Evolutionary conservation across 2,888 invertebrate species (phyloP).

Genomic region (Tridacna crocea): DNA sequence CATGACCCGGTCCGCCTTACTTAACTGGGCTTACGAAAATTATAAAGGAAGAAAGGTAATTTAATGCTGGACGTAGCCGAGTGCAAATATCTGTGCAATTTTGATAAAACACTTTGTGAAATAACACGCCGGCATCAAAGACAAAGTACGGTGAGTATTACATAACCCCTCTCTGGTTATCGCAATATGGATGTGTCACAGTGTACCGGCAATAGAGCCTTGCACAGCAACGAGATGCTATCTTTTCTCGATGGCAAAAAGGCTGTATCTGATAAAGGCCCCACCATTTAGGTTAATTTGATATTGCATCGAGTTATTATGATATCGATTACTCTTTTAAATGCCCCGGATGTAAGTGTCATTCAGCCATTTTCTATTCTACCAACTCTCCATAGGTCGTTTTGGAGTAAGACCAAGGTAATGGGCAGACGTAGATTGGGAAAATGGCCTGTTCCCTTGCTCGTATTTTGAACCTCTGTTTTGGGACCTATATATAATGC

Average conservation of each 20-base stretch:
- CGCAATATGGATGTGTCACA: not conserved
- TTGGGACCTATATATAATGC: too few species aligned
- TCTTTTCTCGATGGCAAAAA: not conserved
- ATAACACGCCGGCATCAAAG: constrained; percentile 26
- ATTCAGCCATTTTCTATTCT: too few species aligned
- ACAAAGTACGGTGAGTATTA: not conserved
- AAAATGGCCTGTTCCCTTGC: too few species aligned
- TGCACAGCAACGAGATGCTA: constrained; percentile 7
- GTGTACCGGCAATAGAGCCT: not conserved
- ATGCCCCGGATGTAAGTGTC: too few species aligned
- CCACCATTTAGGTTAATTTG: too few species aligned
- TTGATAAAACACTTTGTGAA: constrained; percentile 21
- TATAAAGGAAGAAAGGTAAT: constrained; percentile 23
- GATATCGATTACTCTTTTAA: too few species aligned
- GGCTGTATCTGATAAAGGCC: too few species aligned
- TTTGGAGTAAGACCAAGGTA: too few species aligned
- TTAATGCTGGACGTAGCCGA: constrained; percentile 23
- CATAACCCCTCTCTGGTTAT: not conserved
- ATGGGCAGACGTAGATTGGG: too few species aligned
- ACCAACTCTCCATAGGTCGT: too few species aligned
- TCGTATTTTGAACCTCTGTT: too few species aligned
- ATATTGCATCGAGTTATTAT: too few species aligned
- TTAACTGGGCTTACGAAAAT: constrained; percentile 16
- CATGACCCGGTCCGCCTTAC: constrained; percentile 4
- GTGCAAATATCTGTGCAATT: constrained; percentile 26